Conservation (phyloP, 2,113 vertebrate genomes). For the Chaetorhynchus papuensis region DNA sequence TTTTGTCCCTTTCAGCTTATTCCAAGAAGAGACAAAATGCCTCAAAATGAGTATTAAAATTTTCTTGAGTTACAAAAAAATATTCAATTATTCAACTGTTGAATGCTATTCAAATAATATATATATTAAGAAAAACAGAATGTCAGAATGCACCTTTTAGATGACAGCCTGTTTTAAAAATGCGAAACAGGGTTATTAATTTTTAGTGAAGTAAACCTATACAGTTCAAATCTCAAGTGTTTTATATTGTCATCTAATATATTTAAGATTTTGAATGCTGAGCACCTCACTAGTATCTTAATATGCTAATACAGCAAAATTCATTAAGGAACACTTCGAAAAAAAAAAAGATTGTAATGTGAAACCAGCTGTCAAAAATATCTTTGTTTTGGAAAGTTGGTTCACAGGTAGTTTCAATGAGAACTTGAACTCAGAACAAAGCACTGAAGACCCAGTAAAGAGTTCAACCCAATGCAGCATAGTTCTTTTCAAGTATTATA, state of each 20-base stretch:
- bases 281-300: background rate
- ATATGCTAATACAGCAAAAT: conserved; percentile 18
- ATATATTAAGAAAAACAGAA: background rate
- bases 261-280: background rate
- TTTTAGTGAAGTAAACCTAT: background rate
- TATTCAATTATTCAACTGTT: no score
- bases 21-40: background rate
- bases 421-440: conserved; percentile 66
- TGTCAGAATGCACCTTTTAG: background rate
- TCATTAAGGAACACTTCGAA: background rate
- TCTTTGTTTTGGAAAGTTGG: conserved; percentile 56
- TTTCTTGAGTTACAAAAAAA: background rate
- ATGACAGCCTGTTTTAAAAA: background rate
- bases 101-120: background rate
- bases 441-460: conserved; percentile 54
- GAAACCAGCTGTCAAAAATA: conserved; percentile 37
- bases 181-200: background rate
- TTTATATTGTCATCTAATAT: background rate
- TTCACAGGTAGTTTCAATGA: conserved; percentile 64
- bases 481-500: conserved; percentile 74
- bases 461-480: conserved; percentile 62
- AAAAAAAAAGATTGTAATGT: background rate
- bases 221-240: background rate
- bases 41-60: background rate
- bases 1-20: background rate